These are phyloP conservation scores for Colletes gigas DNA, from an alignment of 1,140 invertebrate species.

Conservation along the genomic window DNA sequence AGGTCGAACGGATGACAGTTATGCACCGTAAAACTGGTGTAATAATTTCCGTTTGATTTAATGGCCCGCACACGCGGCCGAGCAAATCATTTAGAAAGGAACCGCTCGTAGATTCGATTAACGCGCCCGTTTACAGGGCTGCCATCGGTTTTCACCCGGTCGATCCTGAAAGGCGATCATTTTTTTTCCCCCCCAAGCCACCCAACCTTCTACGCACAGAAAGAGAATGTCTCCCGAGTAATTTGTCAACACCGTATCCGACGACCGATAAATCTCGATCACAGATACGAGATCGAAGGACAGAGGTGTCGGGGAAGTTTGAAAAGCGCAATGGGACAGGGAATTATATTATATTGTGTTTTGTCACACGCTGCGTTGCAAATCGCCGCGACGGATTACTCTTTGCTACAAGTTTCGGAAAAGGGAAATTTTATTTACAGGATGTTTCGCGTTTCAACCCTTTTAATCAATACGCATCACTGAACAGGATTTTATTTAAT, in stretches of 20 bases:
- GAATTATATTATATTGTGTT: too few species aligned
- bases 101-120: slow-evolving; percentile 41
- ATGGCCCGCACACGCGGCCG: neutral
- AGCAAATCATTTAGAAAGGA: slow-evolving; percentile 31
- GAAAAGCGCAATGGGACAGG: too few species aligned
- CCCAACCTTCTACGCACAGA: too few species aligned
- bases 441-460: too few species aligned
- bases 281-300: neutral
- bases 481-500: too few species aligned
- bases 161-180: neutral
- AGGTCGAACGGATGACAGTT: slow-evolving; percentile 27
- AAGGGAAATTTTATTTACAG: too few species aligned
- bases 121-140: neutral
- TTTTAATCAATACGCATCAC: too few species aligned
- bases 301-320: neutral
- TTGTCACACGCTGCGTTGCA: too few species aligned
- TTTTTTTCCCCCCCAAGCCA: neutral
- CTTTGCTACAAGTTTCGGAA: too few species aligned
- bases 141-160: slow-evolving; percentile 1
- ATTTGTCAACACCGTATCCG: slow-evolving; percentile 15
- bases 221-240: neutral
- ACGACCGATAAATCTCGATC: slow-evolving; percentile 29
- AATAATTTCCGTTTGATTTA: slow-evolving; percentile 62
- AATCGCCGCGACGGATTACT: too few species aligned
- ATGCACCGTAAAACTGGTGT: slow-evolving; percentile 45